Conservation (phyloP, 2,797 vertebrate species). For the Ataeniobius toweri region DNA sequence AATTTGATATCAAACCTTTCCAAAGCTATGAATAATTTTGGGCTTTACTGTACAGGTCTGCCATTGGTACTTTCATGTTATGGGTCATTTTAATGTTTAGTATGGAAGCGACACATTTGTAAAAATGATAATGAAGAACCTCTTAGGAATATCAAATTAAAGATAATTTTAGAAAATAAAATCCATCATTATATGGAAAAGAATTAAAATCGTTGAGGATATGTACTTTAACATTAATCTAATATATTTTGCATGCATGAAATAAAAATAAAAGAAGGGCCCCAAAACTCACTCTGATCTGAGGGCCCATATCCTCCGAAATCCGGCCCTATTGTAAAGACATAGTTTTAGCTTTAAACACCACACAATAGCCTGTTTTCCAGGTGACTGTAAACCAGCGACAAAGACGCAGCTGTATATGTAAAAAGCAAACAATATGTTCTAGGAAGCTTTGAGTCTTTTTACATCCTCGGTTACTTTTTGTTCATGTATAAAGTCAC, state of each 20-base stretch:
- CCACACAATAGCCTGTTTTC: conserved; percentile 1
- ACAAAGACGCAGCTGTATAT: neutral
- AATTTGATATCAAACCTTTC: neutral
- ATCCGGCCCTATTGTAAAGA: neutral
- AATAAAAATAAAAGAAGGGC: neutral
- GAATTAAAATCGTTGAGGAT: neutral
- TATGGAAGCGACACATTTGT: neutral
- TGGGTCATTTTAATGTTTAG: neutral
- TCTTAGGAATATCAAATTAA: neutral
- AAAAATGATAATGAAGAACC: neutral
- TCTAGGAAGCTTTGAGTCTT: neutral
- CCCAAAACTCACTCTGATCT: neutral
- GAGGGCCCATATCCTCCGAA: neutral
- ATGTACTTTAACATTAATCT: neutral
- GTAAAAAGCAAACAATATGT: neutral
- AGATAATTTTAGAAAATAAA: neutral
- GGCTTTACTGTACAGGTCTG: neutral
- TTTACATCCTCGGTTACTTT: neutral
- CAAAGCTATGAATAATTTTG: neutral
- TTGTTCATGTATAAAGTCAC: neutral
- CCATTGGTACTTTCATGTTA: neutral
- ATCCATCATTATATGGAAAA: neutral
- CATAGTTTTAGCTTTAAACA: neutral
- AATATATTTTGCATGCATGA: neutral
- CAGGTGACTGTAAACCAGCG: neutral